Base-by-base conservation (phyloP, 2,113 vertebrate genomes). In the Gobius niger region DNA sequence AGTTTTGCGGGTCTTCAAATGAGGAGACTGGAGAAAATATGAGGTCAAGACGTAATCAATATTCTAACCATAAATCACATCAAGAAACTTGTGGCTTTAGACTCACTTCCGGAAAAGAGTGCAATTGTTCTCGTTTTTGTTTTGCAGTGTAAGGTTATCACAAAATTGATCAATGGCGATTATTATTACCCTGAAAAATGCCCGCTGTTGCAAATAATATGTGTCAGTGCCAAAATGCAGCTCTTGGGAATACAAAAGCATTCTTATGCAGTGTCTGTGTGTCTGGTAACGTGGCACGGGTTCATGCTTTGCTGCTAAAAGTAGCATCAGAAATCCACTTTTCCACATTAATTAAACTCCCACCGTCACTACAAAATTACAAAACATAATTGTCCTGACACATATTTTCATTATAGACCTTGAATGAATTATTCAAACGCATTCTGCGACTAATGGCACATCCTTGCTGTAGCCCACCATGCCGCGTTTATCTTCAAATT, bases 401-500 rank as follows among this genome's bases (percentile, higher is more conserved):
- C 57, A 42, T 60, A 42, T 60, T 60, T 40, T 60, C 34, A 60
- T 60, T 60, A 60, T 40, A 60, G 40, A 40, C 14, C 40, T 60
- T 60, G 44, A 60, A 60, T 60, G 41, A 18, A 41, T 67, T 9
- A 47, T 67, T 56, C 59, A 16, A 63, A 56, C 57, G 2, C 0
- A 70, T 1, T 7, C 44, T 15, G 10, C 10, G 5, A 60, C 18
- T 53, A 19, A 44, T 18, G 12, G 9, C 16, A 15, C 15, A 40
- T 59, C n/a, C 34, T 52, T 40, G 2, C 63, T 13, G 46, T 7
- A 19, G 49, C 15, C 34, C 47, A 44, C 53, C n/a, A 19, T 61
- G 14, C 46, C 16, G 1, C 72, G 42, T 40, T 62, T 44, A 70
- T 57, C 42, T 70, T 13, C 54, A 57, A 14, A 57, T 61, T 61